Evolutionary conservation across 2,797 vertebrate species (phyloP), one percentile per base, ranked within the genome.

Genomic region (Phoeniculus purpureus): DNA sequence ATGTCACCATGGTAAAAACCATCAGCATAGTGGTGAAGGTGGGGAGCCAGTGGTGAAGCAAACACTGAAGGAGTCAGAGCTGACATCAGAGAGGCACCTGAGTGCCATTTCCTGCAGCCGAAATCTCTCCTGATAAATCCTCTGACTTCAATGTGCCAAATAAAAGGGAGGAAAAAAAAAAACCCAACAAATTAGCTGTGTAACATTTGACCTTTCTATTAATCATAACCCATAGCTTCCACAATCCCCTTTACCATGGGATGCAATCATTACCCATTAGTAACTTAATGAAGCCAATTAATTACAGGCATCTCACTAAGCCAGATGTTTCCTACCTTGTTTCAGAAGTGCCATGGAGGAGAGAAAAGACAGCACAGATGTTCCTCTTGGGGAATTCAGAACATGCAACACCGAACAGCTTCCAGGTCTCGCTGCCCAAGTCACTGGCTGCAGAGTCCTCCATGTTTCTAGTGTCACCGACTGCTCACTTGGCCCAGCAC

Each of bases 381-480:
- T n/a, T 76, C 27, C 20, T 47, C 34, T 19, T 20, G 9, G 29
- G 51, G 31, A 62, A 47, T 27, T 17, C 31, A 58, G 40, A 62
- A 12, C 11, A 47, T 8, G 3, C 7, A 45, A 17, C 7, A 2
- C 10, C 2, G 10, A 15, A 11, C 40, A 27, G 29, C 32, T 32
- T 23, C 48, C 9, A 29, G 3, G 0, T 19, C 54, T 51, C 4
- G 1, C 12, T 82, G 43, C 22, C 1, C 0, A 31, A 40, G 32
- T 7, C 17, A 5, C 3, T 5, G 13, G 14, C 25, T 4, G 3
- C n/a, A 6, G 16, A 10, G 56, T 18, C 31, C 27, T 65, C 20
- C 29, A 21, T 2, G 2, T 19, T 29, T 17, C 20, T 18, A 6
- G 22, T 10, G 19, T 22, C 34, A 45, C 22, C 2, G 1, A 25